A percentile compares a stretch with the other conserved stretches of the same genome.
These are phyloP conservation scores for Murina feae DNA, from an alignment of 2,113 vertebrate genomes.

Conservation along the genomic window DNA sequence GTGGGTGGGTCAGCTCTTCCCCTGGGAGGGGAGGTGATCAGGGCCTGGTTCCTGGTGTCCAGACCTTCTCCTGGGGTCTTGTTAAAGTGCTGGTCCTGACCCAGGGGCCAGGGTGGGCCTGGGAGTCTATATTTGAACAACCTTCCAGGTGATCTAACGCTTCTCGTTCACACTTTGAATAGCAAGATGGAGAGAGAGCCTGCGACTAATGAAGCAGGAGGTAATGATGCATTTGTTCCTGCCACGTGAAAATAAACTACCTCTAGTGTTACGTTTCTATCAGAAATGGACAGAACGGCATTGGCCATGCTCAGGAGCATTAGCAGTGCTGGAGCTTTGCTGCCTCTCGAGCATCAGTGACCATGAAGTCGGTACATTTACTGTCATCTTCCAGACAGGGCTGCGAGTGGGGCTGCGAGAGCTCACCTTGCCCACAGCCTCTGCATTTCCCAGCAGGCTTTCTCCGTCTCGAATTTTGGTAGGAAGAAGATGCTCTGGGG, in stretches of 20 bases:
- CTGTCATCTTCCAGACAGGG: background rate
- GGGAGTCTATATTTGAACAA: background rate
- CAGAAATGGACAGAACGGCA: background rate
- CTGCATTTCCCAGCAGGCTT: background rate
- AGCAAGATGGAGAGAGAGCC: background rate
- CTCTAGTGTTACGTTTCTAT: background rate
- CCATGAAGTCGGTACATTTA: background rate
- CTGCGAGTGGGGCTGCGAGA: background rate
- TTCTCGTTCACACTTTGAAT: background rate
- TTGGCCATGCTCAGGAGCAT: background rate
- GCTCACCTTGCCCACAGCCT: fast-evolving
- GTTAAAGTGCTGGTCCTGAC: background rate
- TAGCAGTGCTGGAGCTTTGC: background rate
- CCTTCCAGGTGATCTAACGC: background rate
- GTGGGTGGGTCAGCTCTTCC: too few relatives aligned
- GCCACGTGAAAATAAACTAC: background rate
- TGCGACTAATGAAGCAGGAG: background rate
- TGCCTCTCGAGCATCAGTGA: too few relatives aligned
- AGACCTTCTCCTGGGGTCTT: background rate
- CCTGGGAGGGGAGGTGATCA: background rate
- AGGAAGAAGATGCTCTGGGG: background rate
- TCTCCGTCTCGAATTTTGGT: background rate
- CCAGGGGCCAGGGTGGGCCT: background rate
- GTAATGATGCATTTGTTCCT: background rate
- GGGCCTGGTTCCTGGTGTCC: background rate